These are phyloP conservation scores for Cheilosia urbana DNA, from an alignment of 2,888 invertebrate genomes.

Conservation along the genomic window DNA sequence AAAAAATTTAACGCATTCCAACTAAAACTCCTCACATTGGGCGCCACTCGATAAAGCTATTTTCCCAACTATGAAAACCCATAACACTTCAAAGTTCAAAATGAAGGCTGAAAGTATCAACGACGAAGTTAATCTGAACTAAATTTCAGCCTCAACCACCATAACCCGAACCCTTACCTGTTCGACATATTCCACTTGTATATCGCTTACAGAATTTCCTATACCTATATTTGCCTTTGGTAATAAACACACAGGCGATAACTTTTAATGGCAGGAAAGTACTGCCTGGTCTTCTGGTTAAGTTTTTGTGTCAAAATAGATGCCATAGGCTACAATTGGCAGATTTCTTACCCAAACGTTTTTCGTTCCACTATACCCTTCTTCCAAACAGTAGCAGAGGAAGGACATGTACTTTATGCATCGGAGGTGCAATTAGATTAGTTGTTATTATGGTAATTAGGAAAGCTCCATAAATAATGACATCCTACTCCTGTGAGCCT, in stretches of 20 bases:
- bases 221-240: background rate
- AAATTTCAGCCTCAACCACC: background rate
- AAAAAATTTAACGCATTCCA: too few species aligned
- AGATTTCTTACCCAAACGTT: conserved; percentile 3
- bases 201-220: background rate
- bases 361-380: background rate
- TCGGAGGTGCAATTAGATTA: conserved; percentile 69
- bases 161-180: background rate
- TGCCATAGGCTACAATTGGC: conserved; percentile 30
- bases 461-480: conserved; percentile 61
- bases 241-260: conserved; percentile 34
- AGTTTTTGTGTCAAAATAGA: conserved; percentile 18
- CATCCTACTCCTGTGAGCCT: conserved; percentile 32
- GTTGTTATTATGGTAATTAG: conserved; percentile 73
- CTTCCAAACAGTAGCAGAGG: background rate
- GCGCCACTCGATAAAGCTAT: too few species aligned
- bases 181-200: background rate
- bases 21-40: too few species aligned
- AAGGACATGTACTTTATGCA: conserved; percentile 56
- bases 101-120: too few species aligned
- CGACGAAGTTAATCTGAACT: too few species aligned
- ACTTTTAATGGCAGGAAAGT: conserved; percentile 35
- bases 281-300: conserved; percentile 8
- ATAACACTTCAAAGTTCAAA: too few species aligned
- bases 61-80: too few species aligned